Base-by-base conservation (phyloP, 2,113 vertebrate species). In the Hippocampus mohnikei region DNA sequence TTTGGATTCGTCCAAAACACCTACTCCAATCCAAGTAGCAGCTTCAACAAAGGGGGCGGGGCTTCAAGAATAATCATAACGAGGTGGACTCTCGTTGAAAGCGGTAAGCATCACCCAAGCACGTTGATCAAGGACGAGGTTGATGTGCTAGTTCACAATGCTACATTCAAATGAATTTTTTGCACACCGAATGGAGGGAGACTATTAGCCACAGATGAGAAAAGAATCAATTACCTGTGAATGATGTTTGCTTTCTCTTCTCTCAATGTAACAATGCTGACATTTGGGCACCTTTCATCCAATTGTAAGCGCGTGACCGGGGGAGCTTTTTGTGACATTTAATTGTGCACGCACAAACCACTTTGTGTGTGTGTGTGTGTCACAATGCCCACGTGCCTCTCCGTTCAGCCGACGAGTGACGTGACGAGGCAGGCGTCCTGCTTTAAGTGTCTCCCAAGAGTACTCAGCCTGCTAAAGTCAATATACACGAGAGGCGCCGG, bases 391-490 rank as follows among this genome's bases (percentile, higher is more conserved):
- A 37, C 33, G 33, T 62, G 70, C 69, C 23, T 67, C 40, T 64
- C 64, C 23, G 64, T 76, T 78, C 72, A 21, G 27, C 40, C 52
- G 58, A 5, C 61, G 78, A 60, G 29, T 71, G 77, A 74, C 81
- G 72, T 73, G 59, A 74, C 72, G 73, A 69, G 69, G 75, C 72
- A 81, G 71, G 37, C 69, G 46, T 9, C 71, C 41, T 64, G 13
- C 27, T 18, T 7, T 33, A 68, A 80, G 73, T 75, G 66, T 60
- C 70, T 86, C 79, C 69, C 77, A 59, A 60, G 79, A 76, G 78
- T 52, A 18, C n/a, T 1, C 37, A 60, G 52, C 37, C 65, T 9
- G 20, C n/a, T 33, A 33, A 65, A 70, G 63, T 83, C 69, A 71
- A 72, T 74, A 71, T 41, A 1, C 67, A 67, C 58, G 29, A 23